Conservation (phyloP, 2,113 vertebrate genomes). For the Corythornis cristatus region DNA sequence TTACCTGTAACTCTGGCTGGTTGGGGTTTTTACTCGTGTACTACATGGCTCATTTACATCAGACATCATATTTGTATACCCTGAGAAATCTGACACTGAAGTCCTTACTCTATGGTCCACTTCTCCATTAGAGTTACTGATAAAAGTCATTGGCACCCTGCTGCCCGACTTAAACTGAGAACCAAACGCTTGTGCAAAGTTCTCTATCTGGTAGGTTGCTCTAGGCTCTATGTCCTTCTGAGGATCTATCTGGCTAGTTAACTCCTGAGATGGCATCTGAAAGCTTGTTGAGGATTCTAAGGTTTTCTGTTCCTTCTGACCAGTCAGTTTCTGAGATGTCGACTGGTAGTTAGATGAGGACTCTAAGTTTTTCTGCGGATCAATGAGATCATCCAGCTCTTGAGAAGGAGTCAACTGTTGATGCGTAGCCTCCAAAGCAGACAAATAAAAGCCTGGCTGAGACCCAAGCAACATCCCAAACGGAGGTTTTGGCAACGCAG, state of each 20-base stretch:
- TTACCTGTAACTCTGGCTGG: conserved; percentile 99
- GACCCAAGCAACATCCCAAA: conserved; percentile 95
- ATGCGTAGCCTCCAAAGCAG: conserved; percentile 89
- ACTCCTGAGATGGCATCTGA: conserved; percentile 88
- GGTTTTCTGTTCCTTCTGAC: conserved; percentile 93
- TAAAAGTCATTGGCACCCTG: conserved; percentile 94
- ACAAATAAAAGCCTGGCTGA: conserved; percentile 91
- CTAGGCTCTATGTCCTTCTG: conserved; percentile 90
- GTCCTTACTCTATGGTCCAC: conserved; percentile 96
- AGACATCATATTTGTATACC: conserved; percentile 99
- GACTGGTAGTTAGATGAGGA: conserved; percentile 89
- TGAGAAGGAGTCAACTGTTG: conserved; percentile 99
- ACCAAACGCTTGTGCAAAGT: conserved; percentile 99
- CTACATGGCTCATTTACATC: conserved; percentile 97
- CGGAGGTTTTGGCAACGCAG: conserved; percentile 93
- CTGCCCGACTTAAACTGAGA: conserved; percentile 98
- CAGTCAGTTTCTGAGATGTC: conserved; percentile 89
- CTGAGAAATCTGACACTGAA: conserved; percentile 99
- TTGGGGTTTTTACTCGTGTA: conserved; percentile 97
- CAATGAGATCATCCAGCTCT: conserved; percentile 97
- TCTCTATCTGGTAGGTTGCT: conserved; percentile 98
- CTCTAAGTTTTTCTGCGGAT: conserved; percentile 89
- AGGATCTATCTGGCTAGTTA: conserved; percentile 88
- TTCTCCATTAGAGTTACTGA: conserved; percentile 88
- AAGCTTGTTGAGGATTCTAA: conserved; percentile 86